These are phyloP conservation scores for Hylaea fasciaria DNA, from an alignment of 2,888 invertebrate species.

Conservation along the genomic window DNA sequence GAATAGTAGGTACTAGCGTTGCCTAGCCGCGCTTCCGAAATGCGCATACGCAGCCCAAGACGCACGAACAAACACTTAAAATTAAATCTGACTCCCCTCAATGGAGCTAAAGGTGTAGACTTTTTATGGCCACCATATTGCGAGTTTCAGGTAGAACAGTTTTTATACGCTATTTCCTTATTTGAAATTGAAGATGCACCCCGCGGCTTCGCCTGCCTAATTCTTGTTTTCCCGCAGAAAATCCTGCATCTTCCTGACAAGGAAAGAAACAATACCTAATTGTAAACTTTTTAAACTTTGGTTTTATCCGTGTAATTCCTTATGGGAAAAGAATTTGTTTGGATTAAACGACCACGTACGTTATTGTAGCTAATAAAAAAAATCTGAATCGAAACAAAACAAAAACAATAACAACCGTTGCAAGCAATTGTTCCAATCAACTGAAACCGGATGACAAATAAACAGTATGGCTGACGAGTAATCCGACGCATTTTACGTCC, in stretches of 20 bases:
- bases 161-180: background rate
- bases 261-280: too few species aligned
- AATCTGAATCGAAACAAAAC: conserved; percentile 22
- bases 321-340: too few species aligned
- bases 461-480: conserved; percentile 28
- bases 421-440: conserved; percentile 38
- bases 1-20: too few species aligned
- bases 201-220: too few species aligned
- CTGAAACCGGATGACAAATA: conserved; percentile 41
- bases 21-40: conserved; percentile 59
- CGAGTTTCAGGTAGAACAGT: background rate
- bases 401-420: conserved; percentile 9
- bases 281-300: too few species aligned
- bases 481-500: conserved; percentile 46
- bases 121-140: background rate
- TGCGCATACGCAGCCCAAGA: conserved; percentile 44
- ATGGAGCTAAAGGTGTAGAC: background rate
- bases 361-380: too few species aligned
- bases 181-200: too few species aligned
- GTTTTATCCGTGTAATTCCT: too few species aligned
- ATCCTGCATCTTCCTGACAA: too few species aligned
- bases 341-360: too few species aligned
- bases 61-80: conserved; percentile 62
- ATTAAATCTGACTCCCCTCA: conserved; percentile 62
- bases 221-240: too few species aligned